These are phyloP conservation scores for Tragelaphus buxtoni DNA, from an alignment of 2,113 vertebrate species.

Conservation along the genomic window DNA sequence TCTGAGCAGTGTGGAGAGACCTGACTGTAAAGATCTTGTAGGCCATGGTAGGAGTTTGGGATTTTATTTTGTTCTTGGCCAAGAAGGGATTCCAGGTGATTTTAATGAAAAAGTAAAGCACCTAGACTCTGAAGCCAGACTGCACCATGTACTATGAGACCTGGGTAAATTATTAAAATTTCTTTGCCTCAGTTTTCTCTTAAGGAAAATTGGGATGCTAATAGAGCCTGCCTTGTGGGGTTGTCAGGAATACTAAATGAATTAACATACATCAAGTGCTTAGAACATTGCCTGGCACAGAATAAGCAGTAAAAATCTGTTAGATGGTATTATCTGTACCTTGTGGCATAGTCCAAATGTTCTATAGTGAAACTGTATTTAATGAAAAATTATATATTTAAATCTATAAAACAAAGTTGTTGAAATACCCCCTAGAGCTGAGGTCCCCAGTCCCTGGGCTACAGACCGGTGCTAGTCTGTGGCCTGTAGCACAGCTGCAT, in stretches of 20 bases:
- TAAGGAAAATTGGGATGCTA: not conserved
- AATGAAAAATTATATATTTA: not conserved
- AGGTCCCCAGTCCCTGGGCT: not conserved
- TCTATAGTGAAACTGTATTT: not conserved
- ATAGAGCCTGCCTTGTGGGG: not conserved
- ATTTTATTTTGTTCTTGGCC: not conserved
- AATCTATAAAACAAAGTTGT: not conserved
- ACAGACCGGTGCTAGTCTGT: not conserved
- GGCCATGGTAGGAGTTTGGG: not conserved
- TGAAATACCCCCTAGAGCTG: not conserved
- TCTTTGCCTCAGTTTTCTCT: slow-evolving; percentile 3
- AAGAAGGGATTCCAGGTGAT: not conserved
- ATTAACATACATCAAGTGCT: not conserved
- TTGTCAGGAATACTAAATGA: not conserved
- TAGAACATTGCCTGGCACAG: not conserved
- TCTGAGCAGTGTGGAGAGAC: not conserved
- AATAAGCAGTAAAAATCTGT: not conserved
- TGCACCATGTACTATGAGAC: not conserved
- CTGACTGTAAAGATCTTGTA: not conserved
- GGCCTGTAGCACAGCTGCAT: not conserved
- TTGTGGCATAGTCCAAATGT: not conserved
- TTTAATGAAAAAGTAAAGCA: not conserved
- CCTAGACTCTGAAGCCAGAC: not conserved
- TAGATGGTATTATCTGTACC: not conserved
- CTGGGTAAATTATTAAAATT: not conserved